Base-by-base conservation (phyloP, 2,888 invertebrate species). In the Idaea biselata region DNA sequence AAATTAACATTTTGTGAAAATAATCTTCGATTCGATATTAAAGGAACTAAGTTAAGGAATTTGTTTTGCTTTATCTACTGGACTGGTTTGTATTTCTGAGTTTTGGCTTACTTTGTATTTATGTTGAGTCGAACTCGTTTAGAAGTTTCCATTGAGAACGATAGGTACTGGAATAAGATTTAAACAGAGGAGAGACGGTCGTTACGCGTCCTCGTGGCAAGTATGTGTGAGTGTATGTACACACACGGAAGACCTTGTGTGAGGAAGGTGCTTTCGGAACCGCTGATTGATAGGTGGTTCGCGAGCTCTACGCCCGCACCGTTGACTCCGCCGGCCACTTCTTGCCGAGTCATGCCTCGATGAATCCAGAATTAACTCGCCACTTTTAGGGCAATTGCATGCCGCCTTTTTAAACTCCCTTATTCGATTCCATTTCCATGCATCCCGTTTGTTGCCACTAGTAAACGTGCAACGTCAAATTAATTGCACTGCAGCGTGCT, bases 401-500 rank as follows among this genome's bases (percentile, higher is more conserved):
- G 44, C 44, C 55, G 16, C 18, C 53, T 31, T 8, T n/a, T 32
- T 18, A 55, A 53, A 32, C 25, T 33, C 16, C 62, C 32, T 33
- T 55, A 25, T 54, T 55, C 25, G 25, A 25, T 3, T 25, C 5
- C 5, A 25, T 66, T 65, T 63, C 62, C 63, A 61, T 59, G 64
- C 68, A 69, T 68, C 67, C 68, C 61, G 66, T 68, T 69, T 63
- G 60, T 60, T 60, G 44, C 55, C 62, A 70, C 70, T 68, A 68
- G 69, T 71, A 73, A 69, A 66, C 68, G 68, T 70, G 62, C 63
- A 60, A 65, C 69, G 65, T 70, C 70, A 70, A 72, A 73, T 71
- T 76, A 77, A 78, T 76, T 73, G 68, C 75, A 76, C 74, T 77
- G 74, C 79, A 77, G 74, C 71, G 64, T 70, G 62, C 63, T 64